Percentiles rank a stretch among this genome's conserved stretches.
Conservation (phyloP, 1,140 invertebrate genomes). For the Yoshiicerus persimilis region DNA sequence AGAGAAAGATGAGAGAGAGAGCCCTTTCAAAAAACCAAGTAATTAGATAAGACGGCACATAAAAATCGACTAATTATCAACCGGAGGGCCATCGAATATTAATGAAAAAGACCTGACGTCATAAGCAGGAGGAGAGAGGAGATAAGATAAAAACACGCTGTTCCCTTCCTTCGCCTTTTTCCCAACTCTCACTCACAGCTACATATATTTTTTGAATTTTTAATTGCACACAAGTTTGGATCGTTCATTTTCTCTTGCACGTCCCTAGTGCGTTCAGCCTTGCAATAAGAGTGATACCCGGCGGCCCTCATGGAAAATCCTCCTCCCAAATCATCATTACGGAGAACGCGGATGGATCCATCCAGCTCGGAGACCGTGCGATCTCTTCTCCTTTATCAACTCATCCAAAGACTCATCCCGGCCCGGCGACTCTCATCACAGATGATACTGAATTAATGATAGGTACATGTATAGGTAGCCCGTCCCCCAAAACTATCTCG, state of each 20-base stretch:
- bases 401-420: slow-evolving; percentile 33
- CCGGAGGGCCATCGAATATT: slow-evolving; percentile 50
- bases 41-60: slow-evolving; percentile 47
- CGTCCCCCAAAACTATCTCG: slow-evolving; percentile 39
- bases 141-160: slow-evolving; percentile 39
- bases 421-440: slow-evolving; percentile 28
- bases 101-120: slow-evolving; percentile 49
- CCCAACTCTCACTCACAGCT: background rate
- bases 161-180: slow-evolving; percentile 11
- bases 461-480: slow-evolving; percentile 32
- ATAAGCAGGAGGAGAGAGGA: slow-evolving; percentile 34
- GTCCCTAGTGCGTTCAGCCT: slow-evolving; percentile 40
- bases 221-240: slow-evolving; percentile 47
- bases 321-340: slow-evolving; percentile 43
- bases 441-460: slow-evolving; percentile 48
- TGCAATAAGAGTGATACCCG: slow-evolving; percentile 41
- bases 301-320: slow-evolving; percentile 37
- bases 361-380: slow-evolving; percentile 1
- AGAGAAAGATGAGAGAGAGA: background rate
- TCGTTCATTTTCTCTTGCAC: slow-evolving; percentile 39
- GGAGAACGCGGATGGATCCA: background rate
- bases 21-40: slow-evolving; percentile 42
- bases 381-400: slow-evolving; percentile 39
- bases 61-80: slow-evolving; percentile 50
- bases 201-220: slow-evolving; percentile 49